These are phyloP conservation scores for Drosophila rellima DNA, from an alignment of 2,888 invertebrate genomes.

Conservation along the genomic window DNA sequence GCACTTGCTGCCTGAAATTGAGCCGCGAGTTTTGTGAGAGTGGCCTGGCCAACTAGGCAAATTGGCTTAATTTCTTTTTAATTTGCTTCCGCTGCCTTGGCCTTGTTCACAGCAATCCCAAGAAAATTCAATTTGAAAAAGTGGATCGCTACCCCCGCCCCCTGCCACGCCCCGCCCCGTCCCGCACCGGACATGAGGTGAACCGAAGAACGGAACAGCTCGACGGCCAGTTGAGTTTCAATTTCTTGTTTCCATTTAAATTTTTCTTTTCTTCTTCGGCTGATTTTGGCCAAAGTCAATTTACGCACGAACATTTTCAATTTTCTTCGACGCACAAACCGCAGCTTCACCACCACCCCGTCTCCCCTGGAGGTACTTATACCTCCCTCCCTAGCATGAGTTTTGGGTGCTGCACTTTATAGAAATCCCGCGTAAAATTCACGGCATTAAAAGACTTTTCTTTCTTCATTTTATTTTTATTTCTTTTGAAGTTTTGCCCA, in stretches of 20 bases:
- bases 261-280: constrained; percentile 8
- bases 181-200: constrained; percentile 52
- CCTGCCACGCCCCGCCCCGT: too few relatives aligned
- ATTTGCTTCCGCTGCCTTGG: constrained; percentile 80
- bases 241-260: constrained; percentile 60
- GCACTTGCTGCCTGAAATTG: constrained; percentile 72
- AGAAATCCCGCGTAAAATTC: constrained; percentile 80
- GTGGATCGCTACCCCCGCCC: constrained; percentile 44
- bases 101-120: constrained; percentile 44
- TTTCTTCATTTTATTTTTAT: constrained; percentile 61
- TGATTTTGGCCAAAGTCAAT: constrained; percentile 69
- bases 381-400: constrained; percentile 1
- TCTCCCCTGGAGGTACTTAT: constrained; percentile 14
- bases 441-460: constrained; percentile 79
- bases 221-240: constrained; percentile 20
- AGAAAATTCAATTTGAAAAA: constrained; percentile 81
- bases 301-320: constrained; percentile 81
- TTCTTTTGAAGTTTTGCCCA: constrained; percentile 78
- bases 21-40: constrained; percentile 42
- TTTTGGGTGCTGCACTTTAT: constrained; percentile 59
- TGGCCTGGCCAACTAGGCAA: constrained; percentile 71
- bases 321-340: constrained; percentile 67
- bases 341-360: constrained; percentile 43
- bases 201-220: constrained; percentile 20
- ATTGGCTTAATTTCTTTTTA: constrained; percentile 85